Evolutionary conservation across 2,797 vertebrate species (phyloP), one percentile per base, ranked within the genome.

Genomic region (Catamblyrhynchus diadema): DNA sequence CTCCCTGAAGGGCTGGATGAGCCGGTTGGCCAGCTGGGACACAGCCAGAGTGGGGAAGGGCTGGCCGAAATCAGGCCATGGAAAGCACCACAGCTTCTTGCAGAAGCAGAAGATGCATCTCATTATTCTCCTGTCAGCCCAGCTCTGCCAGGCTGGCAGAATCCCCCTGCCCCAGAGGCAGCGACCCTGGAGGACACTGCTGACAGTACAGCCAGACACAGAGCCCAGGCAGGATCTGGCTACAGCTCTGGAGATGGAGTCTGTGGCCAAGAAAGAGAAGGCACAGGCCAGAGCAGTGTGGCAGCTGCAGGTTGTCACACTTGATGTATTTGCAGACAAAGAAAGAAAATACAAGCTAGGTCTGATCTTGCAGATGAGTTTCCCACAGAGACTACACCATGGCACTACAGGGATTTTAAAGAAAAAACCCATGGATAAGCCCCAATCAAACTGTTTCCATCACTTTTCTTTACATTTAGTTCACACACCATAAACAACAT

Each of bases 1-100:
- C 73, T 91, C 84, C 83, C 84, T n/a, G 80, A 47, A 81, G 86
- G 75, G 89, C 92, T 85, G 89, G 89, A 54, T 18, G 39, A 92
- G 92, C 94, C 74, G 15, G 79, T 92, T 3, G 25, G 85, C 83
- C 71, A 70, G 92, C 79, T 28, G 51, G 86, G 74, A n/a, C 9
- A 0, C 70, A 56, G 92, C 82, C 83, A 16, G 86, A 37, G 70
- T 3, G 0, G 4, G 86, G 74, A 57, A 81, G 80, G 83, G 80
- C 66, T 32, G 71, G 17, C 51, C 57, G 3, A 6, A 78, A 62
- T 3, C 71, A 44, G 73, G 80, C 25, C 8, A 54, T 2, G 62
- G 61, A 67, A 88, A 75, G 53, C 83, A 45, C n/a, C 4, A 2
- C 0, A 0, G 30, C 1, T 57, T 32, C 35, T 18, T 33, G 48